Evolutionary conservation across 1,140 invertebrate species (phyloP).

Genomic region (Zaprionus nigranus): DNA sequence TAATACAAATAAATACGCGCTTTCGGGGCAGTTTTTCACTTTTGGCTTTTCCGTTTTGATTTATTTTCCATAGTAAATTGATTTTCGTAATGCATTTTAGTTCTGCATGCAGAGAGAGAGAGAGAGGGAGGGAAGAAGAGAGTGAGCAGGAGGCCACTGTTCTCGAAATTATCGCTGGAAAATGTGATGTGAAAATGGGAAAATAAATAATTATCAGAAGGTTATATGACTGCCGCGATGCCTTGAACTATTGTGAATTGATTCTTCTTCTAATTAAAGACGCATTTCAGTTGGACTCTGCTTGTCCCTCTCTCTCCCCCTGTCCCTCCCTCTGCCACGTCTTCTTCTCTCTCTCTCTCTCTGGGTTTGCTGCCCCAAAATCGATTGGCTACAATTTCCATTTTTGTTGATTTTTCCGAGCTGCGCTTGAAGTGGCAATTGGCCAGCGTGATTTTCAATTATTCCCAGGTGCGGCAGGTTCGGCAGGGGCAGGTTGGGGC

Average conservation of each 20-base stretch:
- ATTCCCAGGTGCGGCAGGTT: slow-evolving; percentile 43
- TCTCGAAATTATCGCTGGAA: slow-evolving; percentile 64
- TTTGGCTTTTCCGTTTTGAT: slow-evolving; percentile 72
- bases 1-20: slow-evolving; percentile 62
- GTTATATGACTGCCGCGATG: slow-evolving; percentile 33
- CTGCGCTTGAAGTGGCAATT: slow-evolving; percentile 66
- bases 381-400: slow-evolving; percentile 81
- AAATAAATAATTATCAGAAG: slow-evolving; percentile 75
- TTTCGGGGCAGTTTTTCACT: slow-evolving; percentile 53
- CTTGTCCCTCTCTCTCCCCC: slow-evolving; percentile 22
- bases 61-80: slow-evolving; percentile 82
- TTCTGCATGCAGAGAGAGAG: slow-evolving; percentile 57
- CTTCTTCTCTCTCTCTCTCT: neutral
- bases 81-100: slow-evolving; percentile 83
- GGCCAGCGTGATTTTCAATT: slow-evolving; percentile 77
- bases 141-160: slow-evolving; percentile 17
- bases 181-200: slow-evolving; percentile 63
- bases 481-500: neutral
- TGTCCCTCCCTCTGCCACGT: neutral
- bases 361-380: slow-evolving; percentile 34
- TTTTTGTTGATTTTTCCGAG: slow-evolving; percentile 73
- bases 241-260: slow-evolving; percentile 17
- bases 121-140: neutral
- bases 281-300: slow-evolving; percentile 44
- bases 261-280: slow-evolving; percentile 71